Conservation (phyloP, 2,797 vertebrate genomes). For the Phoxinus dragarum region DNA sequence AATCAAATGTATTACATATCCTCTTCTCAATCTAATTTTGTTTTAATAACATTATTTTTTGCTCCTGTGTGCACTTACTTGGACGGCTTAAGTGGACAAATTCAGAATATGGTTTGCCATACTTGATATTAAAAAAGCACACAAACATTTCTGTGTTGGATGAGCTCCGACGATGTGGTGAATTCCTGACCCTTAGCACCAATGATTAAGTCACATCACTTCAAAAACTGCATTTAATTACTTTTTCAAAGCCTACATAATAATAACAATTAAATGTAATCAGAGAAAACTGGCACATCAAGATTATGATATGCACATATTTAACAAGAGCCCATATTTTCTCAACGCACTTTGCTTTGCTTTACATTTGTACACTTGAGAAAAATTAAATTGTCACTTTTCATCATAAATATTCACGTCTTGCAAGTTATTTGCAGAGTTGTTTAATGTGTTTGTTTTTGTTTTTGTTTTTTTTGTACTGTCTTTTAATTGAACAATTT, state of each 20-base stretch:
- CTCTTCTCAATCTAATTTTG: neutral
- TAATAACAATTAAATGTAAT: constrained; percentile 5
- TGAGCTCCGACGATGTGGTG: neutral
- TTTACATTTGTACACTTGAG: neutral
- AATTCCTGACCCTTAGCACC: neutral
- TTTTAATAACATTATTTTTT: neutral
- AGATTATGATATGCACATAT: constrained; percentile 33
- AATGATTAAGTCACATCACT: neutral
- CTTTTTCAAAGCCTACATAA: neutral
- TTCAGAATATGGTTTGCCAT: no score
- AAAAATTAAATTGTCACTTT: constrained; percentile 13
- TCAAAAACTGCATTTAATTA: constrained; percentile 11
- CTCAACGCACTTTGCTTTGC: neutral
- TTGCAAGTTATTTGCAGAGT: neutral
- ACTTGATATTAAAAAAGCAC: neutral
- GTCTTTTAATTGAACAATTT: constrained; percentile 16
- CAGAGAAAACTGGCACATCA: constrained; percentile 5
- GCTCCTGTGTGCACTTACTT: no score
- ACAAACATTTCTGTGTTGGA: neutral
- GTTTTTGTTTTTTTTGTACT: constrained; percentile 10
- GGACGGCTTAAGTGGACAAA: no score
- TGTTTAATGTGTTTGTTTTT: constrained; percentile 8
- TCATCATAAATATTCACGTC: neutral
- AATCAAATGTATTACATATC: neutral
- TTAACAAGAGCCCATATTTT: constrained; percentile 24